Evolutionary conservation across 37 sponge, comb jelly and placozoan genomes (phyloP).

Genomic region (Cladorhizidae sp.): DNA sequence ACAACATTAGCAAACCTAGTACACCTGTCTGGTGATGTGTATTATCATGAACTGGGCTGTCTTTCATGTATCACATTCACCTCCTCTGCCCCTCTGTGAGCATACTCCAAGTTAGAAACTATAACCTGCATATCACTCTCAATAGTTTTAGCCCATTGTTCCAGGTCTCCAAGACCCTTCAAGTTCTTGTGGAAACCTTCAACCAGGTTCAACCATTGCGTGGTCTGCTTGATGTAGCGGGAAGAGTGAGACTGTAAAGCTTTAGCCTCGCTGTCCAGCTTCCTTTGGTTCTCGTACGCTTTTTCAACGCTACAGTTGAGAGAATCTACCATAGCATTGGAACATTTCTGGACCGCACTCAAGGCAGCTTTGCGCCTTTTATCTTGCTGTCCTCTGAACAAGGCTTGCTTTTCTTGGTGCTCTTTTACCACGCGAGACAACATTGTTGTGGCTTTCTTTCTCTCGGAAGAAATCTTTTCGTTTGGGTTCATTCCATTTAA

Average conservation of each 20-base stretch:
- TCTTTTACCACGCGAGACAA: conserved; percentile 83
- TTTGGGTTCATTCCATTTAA: no score
- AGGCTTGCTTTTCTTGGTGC: conserved; percentile 83
- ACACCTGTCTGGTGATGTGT: no score
- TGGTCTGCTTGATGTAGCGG: conserved; percentile 84
- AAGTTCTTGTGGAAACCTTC: conserved; percentile 92
- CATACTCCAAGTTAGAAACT: conserved; percentile 77
- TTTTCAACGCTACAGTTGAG: conserved; percentile 82
- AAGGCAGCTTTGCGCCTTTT: conserved; percentile 74
- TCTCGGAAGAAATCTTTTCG: no score
- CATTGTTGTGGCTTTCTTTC: no score
- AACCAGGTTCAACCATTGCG: conserved; percentile 85
- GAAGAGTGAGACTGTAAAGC: conserved; percentile 77
- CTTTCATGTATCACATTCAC: conserved; percentile 38
- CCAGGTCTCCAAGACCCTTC: conserved; percentile 92
- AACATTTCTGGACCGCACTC: conserved; percentile 74
- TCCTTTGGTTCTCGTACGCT: conserved; percentile 91
- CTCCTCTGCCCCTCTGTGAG: conserved; percentile 79
- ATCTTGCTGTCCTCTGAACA: conserved; percentile 77
- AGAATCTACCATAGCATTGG: conserved; percentile 78
- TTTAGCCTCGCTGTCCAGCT: conserved; percentile 82
- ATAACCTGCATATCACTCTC: conserved; percentile 88
- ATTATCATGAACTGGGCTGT: no score
- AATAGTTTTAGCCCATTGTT: conserved; percentile 94
- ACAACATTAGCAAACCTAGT: no score